Conservation (phyloP, 92 coral and sea anemone species). For the Zoanthus sociatus region DNA sequence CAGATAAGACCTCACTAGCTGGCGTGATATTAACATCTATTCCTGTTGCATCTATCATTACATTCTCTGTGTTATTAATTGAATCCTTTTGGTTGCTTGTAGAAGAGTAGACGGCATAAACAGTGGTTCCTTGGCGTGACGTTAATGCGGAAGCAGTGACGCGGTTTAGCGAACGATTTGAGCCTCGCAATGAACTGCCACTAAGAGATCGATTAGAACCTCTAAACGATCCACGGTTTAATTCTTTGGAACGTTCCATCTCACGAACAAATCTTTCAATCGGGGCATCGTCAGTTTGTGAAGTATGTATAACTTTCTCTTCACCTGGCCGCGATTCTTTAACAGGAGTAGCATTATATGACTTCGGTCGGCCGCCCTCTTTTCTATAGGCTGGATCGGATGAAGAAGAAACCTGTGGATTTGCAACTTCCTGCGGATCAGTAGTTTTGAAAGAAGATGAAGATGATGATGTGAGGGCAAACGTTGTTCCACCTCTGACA, state of each 20-base stretch:
- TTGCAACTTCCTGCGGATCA: not conserved
- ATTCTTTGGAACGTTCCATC: constrained; percentile 42
- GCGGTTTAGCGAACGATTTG: constrained; percentile 33
- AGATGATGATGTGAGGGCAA: constrained; percentile 31
- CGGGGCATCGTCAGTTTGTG: constrained; percentile 25
- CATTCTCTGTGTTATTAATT: constrained; percentile 5
- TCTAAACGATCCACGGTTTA: constrained; percentile 40
- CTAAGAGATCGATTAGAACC: constrained; percentile 15
- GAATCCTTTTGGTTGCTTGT: constrained; percentile 14
- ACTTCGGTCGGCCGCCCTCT: not conserved
- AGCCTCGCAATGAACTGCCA: constrained; percentile 28
- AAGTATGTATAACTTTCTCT: not conserved
- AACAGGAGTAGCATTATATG: not conserved
- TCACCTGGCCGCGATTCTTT: not conserved
- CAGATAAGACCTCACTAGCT: not conserved
- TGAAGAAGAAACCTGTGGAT: constrained; percentile 21
- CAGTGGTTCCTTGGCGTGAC: constrained; percentile 14
- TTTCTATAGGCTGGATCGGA: not conserved
- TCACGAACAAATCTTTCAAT: constrained; percentile 44
- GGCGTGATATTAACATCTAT: constrained; percentile 65
- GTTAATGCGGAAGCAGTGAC: constrained; percentile 16
- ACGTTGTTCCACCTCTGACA: constrained; percentile 30
- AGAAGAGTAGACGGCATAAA: constrained; percentile 35
- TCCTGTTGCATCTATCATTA: constrained; percentile 66
- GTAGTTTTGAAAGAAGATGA: constrained; percentile 19